Evolutionary conservation across 2,797 vertebrate genomes (phyloP).

Genomic region (Cyprinella venusta): DNA sequence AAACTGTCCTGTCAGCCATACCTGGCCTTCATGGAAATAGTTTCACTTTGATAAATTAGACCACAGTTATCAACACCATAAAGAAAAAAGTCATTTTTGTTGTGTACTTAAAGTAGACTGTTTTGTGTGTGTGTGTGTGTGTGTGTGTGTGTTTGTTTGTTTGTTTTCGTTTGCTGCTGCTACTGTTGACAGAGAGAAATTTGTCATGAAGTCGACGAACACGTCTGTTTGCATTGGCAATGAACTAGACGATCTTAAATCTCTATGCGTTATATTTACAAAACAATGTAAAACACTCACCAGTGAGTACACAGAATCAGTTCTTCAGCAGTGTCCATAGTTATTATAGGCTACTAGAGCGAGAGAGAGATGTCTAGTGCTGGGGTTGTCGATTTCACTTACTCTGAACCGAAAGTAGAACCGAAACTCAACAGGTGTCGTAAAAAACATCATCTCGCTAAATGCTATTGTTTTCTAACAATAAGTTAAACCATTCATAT

Average conservation of each 20-base stretch:
- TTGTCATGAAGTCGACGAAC: background rate
- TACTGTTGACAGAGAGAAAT: background rate
- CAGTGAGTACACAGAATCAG: conserved; percentile 47
- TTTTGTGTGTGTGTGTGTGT: too few species aligned
- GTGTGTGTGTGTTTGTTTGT: too few species aligned
- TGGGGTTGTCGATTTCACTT: background rate
- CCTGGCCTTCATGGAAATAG: background rate
- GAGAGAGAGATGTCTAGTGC: background rate
- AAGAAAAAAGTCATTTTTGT: background rate
- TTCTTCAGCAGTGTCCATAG: conserved; percentile 36
- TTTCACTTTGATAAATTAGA: background rate
- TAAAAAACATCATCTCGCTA: background rate
- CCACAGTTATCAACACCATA: background rate
- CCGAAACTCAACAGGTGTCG: conserved; percentile 16
- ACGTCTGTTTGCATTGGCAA: background rate
- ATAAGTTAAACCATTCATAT: too few species aligned
- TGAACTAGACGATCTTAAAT: background rate
- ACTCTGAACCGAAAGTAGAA: conserved; percentile 38
- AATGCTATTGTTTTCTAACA: background rate
- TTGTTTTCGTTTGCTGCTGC: background rate
- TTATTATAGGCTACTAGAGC: background rate
- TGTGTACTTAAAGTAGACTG: background rate
- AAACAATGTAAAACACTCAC: conserved; percentile 36
- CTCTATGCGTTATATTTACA: background rate
- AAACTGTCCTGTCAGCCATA: background rate